Base-by-base conservation (phyloP, 2,113 vertebrate species). In the Isurus oxyrinchus region DNA sequence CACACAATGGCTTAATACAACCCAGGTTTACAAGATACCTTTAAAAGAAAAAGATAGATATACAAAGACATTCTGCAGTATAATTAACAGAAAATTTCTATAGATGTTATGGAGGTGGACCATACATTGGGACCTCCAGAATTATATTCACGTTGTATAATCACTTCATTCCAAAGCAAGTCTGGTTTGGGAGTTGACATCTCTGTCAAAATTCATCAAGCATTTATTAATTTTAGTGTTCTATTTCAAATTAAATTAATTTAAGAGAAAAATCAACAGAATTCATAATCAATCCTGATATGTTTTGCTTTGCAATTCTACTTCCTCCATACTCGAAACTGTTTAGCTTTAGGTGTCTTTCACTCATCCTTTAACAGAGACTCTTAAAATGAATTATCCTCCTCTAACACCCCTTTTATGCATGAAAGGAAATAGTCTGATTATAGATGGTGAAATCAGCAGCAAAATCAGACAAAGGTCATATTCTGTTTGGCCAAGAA, bases 1-100 rank as follows among this genome's bases (percentile, higher is more conserved):
- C 99, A 94, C 99, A 99, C 2, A 99, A 97, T 1, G 99, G 99
- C 94, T 99, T 99, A 97, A 99, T 99, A 96, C 99, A 99, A 96
- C 99, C 99, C 97, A 99, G 97, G 97, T 99, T 99, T 53, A 99
- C 99, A 97, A 99, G 97, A 97, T 99, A 99, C 96, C 99, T 99
- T 96, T 16, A 55, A 88, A 90, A 96, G 96, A 63, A 96, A 0
- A 1, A 96, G 8, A 3, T 3, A 11, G 35, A 49, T 25, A 63
- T 16, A n/a, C 0, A 0, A n/a, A 86, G 13, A 10, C 44, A 66
- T 90, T 55, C 55, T 3, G 11, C 13, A 25, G 6, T 53, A 19
- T 63, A 66, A 40, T 66, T 66, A 95, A 94, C 16, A 67, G 21
- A 44, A 67, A 11, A 40, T 31, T 95, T 72, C n/a, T 72, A 13